phyloP scores from a whole-genome alignment of 2,797 vertebrate genomes.

The Pipistrellus kuhlii region DNA sequence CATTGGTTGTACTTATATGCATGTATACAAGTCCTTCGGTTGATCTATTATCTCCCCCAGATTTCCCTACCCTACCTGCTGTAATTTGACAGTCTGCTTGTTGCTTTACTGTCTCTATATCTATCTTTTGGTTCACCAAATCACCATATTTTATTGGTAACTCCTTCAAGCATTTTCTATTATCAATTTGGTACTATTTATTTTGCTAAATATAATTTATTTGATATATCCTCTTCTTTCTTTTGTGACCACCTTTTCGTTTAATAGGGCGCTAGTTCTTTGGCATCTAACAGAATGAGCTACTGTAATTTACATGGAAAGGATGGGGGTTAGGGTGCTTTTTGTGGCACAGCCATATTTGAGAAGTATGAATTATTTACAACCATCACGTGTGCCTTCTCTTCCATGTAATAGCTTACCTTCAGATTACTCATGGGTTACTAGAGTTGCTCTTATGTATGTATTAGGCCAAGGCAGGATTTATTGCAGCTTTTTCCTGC shows the following conservation, averaged over 20 bases:
- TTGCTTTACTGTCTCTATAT: too few species aligned
- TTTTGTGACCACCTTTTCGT: not conserved
- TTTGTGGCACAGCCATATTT: not conserved
- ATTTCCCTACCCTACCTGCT: too few species aligned
- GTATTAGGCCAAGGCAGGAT: conserved; percentile 67
- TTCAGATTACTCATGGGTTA: not conserved
- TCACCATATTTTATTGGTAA: not conserved
- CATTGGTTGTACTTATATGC: too few species aligned
- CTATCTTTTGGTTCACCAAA: not conserved
- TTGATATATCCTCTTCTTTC: too few species aligned
- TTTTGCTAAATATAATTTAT: not conserved
- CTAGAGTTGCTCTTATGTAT: not conserved
- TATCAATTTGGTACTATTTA: not conserved
- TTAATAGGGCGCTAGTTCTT: not conserved
- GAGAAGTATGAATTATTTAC: not conserved
- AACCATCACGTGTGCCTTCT: not conserved
- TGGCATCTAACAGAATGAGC: not conserved
- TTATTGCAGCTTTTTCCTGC: conserved; percentile 82
- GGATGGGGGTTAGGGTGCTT: not conserved
- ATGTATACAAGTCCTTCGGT: too few species aligned
- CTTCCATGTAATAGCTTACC: not conserved
- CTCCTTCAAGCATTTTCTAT: not conserved
- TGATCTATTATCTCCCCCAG: too few species aligned
- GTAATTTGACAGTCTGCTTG: too few species aligned
- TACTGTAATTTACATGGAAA: not conserved